A percentile compares a stretch with the other conserved stretches of the same genome.
These are phyloP conservation scores for Gymnogyps californianus DNA, from an alignment of 2,113 vertebrate genomes.

Conservation along the genomic window DNA sequence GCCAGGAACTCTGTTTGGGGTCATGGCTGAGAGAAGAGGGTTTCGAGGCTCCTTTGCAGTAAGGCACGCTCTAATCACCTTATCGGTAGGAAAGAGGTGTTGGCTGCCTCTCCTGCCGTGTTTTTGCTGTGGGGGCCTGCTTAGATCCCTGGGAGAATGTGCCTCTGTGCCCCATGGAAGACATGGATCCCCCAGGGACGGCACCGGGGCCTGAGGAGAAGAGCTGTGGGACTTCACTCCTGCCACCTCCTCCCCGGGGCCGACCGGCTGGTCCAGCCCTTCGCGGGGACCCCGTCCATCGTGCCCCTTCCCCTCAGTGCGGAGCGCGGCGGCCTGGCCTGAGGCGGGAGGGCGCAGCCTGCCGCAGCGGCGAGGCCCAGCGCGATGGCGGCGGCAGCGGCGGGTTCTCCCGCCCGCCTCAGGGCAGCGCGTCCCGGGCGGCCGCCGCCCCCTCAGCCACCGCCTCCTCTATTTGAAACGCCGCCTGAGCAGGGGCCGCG, in stretches of 20 bases:
- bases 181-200: fast-evolving
- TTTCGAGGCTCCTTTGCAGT: neutral
- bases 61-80: neutral
- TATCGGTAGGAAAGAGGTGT: no score
- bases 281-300: neutral
- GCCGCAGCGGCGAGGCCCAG: fast-evolving
- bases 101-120: fast-evolving
- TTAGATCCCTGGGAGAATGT: no score
- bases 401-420: no score
- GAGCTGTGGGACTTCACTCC: neutral
- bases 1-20: neutral
- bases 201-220: neutral
- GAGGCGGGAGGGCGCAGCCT: neutral
- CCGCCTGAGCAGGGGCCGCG: neutral
- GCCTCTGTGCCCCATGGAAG: no score
- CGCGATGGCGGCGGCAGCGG: neutral
- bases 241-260: neutral
- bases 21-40: neutral
- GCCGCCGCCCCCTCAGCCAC: neutral
- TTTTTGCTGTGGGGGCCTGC: neutral
- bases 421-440: neutral
- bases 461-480: fast-evolving
- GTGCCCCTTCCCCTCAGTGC: neutral
- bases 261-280: neutral
- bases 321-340: neutral